Percentiles rank a stretch among this genome's conserved stretches.
These are phyloP conservation scores for Tapirus terrestris DNA, from an alignment of 2,113 vertebrate species.

Conservation along the genomic window DNA sequence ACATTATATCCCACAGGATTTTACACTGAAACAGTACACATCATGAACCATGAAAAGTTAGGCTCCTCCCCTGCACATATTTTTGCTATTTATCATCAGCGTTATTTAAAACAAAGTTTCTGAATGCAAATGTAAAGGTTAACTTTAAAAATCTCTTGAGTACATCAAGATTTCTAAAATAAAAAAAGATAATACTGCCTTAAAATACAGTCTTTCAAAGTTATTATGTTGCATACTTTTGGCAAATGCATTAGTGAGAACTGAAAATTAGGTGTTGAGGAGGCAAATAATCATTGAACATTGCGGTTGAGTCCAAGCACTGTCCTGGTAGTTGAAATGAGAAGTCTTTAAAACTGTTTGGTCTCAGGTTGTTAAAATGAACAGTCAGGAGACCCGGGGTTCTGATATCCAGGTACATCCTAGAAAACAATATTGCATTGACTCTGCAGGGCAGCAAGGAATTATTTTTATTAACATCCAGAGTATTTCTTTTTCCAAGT, in stretches of 20 bases:
- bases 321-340: background rate
- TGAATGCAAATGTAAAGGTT: background rate
- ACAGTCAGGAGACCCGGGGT: background rate
- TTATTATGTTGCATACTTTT: background rate
- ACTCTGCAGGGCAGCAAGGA: background rate
- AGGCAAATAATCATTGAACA: background rate
- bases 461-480: background rate
- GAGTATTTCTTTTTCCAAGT: background rate
- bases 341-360: background rate
- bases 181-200: background rate
- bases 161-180: constrained; percentile 1
- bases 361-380: background rate
- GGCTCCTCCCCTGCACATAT: background rate
- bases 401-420: background rate
- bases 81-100: background rate
- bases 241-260: background rate
- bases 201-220: background rate
- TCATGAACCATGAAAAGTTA: background rate
- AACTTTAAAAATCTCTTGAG: background rate
- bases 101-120: constrained; percentile 18
- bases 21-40: background rate
- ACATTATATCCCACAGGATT: background rate
- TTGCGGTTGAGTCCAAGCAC: background rate
- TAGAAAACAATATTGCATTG: background rate
- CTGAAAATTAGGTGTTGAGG: background rate